Base-by-base conservation (phyloP, 2,797 vertebrate species). In the Poecile montanus region DNA sequence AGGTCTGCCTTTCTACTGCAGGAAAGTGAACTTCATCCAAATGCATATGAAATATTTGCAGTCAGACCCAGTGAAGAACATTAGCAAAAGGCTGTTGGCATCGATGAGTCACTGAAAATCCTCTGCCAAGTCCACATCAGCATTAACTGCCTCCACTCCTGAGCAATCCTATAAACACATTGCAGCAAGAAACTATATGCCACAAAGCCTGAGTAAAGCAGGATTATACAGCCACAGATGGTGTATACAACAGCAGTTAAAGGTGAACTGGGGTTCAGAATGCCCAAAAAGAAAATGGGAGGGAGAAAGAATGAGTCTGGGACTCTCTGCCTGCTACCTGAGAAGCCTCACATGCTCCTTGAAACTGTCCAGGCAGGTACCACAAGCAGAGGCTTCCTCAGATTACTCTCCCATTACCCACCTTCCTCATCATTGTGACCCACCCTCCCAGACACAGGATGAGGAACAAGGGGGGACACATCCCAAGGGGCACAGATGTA, bases 51-150 rank as follows among this genome's bases (percentile, higher is more conserved):
- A 95, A 82, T 84, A 88, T 62, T 89, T 94, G 91, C 89, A 94
- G 48, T 81, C 79, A 85, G 83, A 84, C 42, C 56, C 67, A 76
- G 76, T 23, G 74, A 95, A 95, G 74, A 94, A 76, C 89, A 76
- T 86, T 70, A 95, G 85, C 63, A 86, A 95, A 94, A 93, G 58
- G 76, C 83, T 95, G 80, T 85, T 96, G 94, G 95, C 96, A 92
- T 86, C 12, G 0, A 51, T 36, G 74, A 96, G 40, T 85, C 89
- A 88, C 74, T 65, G 76, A 79, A 96, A 96, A 79, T 15, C 38
- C 80, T 70, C 71, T 93, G 91, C 91, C 88, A 94, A 96, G 63
- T 90, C 80, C 89, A 91, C 92, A 92, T 79, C 88, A 94, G 77
- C 70, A 40, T 88, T 96, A 95, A 96, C 91, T 88, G 70, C 73